Conservation (phyloP, 2,888 invertebrate species). For the Oxytorus armatus region DNA sequence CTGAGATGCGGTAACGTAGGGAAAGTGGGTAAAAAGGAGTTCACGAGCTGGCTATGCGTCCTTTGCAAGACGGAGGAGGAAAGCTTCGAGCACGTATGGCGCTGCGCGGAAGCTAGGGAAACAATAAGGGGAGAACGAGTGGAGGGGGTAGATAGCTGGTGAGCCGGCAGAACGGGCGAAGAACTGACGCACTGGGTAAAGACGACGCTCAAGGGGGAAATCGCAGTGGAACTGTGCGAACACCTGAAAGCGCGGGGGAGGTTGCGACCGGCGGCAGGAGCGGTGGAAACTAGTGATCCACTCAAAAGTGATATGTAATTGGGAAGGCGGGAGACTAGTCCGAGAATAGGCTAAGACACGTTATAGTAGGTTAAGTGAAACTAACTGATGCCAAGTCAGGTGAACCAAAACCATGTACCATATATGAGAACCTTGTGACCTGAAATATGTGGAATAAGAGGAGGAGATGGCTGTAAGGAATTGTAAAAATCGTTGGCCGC, state of each 20-base stretch:
- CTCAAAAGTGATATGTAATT: too few species aligned
- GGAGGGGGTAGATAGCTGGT: background rate
- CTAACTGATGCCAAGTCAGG: too few species aligned
- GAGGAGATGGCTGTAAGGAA: too few species aligned
- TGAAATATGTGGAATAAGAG: too few species aligned
- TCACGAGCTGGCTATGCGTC: background rate
- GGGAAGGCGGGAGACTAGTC: too few species aligned
- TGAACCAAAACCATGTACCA: too few species aligned
- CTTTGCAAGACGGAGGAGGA: slow-evolving; percentile 7
- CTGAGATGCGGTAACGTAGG: slow-evolving; percentile 30
- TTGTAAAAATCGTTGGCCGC: too few species aligned
- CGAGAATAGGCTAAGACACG: too few species aligned
- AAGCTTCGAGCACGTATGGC: slow-evolving; percentile 1
- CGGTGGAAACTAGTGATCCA: too few species aligned
- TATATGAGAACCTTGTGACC: too few species aligned
- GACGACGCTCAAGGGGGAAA: background rate
- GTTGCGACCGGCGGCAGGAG: too few species aligned
- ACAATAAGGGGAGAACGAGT: background rate
- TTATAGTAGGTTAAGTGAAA: too few species aligned
- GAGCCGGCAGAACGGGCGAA: background rate
- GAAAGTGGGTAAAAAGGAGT: slow-evolving; percentile 14
- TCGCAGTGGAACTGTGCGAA: background rate
- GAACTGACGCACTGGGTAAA: background rate
- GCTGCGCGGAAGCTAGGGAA: background rate
- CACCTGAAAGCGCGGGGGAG: background rate